Conservation (phyloP, 53 echinoderm and acorn worm genomes). For the Antedon mediterranea region DNA sequence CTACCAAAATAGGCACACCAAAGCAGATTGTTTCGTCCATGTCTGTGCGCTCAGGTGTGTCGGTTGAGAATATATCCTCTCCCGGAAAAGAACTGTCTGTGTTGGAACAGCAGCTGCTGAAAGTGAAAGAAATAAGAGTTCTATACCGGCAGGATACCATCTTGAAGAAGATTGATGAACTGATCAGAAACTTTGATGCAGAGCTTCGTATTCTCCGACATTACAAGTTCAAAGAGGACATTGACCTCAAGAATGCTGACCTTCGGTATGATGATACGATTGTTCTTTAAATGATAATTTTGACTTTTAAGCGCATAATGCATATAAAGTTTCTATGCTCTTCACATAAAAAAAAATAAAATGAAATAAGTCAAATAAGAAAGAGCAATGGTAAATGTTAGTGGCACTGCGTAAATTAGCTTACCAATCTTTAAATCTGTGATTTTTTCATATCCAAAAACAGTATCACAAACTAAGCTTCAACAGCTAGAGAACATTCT, state of each 20-base stretch:
- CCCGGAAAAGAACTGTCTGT: slow-evolving; percentile 21
- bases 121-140: slow-evolving; percentile 55
- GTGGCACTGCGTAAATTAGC: too few species aligned
- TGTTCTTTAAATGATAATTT: neutral
- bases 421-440: too few species aligned
- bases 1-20: slow-evolving; percentile 20
- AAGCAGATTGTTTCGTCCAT: slow-evolving; percentile 27
- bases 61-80: slow-evolving; percentile 4
- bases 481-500: too few species aligned
- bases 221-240: slow-evolving; percentile 63
- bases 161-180: slow-evolving; percentile 30
- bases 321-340: too few species aligned
- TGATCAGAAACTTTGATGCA: slow-evolving; percentile 67
- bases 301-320: too few species aligned
- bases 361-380: too few species aligned
- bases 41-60: slow-evolving; percentile 1
- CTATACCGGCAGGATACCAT: slow-evolving; percentile 56
- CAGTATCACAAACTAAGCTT: too few species aligned
- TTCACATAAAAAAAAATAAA: too few species aligned
- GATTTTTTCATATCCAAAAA: too few species aligned
- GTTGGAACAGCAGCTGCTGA: slow-evolving; percentile 65
- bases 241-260: slow-evolving; percentile 88
- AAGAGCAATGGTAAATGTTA: too few species aligned
- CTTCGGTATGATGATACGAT: slow-evolving; percentile 31
- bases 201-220: slow-evolving; percentile 83